Conservation (phyloP, 2,888 invertebrate species). For the Xestoiulus laeticollis region DNA sequence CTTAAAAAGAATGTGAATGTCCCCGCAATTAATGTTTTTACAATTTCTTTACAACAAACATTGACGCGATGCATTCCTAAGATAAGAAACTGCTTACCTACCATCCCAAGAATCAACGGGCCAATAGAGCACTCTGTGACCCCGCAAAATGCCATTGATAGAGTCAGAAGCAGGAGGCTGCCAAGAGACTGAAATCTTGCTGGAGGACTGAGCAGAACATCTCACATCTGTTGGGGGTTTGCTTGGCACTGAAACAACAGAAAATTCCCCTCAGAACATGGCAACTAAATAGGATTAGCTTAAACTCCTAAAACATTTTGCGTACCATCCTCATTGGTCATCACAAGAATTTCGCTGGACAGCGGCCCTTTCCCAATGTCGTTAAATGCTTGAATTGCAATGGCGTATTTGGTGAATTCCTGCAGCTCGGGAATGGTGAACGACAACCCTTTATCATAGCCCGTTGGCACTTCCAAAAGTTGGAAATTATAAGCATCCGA, state of each 20-base stretch:
- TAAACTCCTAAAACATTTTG: neutral
- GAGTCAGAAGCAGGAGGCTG: conserved; percentile 64
- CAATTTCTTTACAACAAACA: neutral
- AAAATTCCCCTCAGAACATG: neutral
- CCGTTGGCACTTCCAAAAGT: conserved; percentile 51
- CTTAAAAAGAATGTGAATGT: too few species aligned
- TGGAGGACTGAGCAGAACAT: conserved; percentile 64
- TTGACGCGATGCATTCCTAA: neutral
- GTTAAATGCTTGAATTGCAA: conserved; percentile 53
- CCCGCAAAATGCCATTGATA: conserved; percentile 68
- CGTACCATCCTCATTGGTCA: conserved; percentile 54
- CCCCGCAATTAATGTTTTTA: neutral
- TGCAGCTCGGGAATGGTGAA: conserved; percentile 51
- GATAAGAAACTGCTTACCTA: conserved; percentile 46
- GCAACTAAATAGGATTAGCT: neutral
- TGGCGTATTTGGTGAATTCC: conserved; percentile 53
- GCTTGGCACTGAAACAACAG: conserved; percentile 63
- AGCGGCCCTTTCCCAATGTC: conserved; percentile 53
- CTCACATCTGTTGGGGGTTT: conserved; percentile 64
- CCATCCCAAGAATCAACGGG: conserved; percentile 60
- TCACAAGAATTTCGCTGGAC: conserved; percentile 50
- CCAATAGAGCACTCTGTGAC: conserved; percentile 79
- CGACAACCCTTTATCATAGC: conserved; percentile 53
- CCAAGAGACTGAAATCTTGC: conserved; percentile 65
- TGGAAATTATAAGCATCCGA: conserved; percentile 46